Evolutionary conservation across 2,888 invertebrate genomes (phyloP), one percentile per base, ranked within the genome.

Genomic region (Mantis religiosa): DNA sequence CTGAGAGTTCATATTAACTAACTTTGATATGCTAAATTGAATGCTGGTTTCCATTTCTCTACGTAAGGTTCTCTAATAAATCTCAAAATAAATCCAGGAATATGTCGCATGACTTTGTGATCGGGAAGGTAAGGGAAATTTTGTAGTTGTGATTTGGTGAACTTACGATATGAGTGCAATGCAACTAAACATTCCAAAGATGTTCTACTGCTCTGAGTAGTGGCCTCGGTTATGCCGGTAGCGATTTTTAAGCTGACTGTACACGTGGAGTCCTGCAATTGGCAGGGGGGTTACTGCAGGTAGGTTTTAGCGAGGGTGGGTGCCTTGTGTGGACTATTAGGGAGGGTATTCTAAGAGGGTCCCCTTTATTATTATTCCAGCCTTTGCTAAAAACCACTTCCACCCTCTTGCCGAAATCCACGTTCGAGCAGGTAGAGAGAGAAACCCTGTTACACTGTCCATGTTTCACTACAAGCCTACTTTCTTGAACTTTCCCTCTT

Each of bases 321-420:
- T 84, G 84, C 30, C 34, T 84, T 84, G 84, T 84, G 34, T 84
- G 34, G 84, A 30, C 84, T 84, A 84, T 84, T 84, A 84, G 85
- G 47, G 34, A 47, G 85, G n/a, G 47, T 27, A 28, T 85, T 41
- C n/a, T 25, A 54, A 41, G 20, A 41, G 85, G 47, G 85, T 54
- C 12, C 27, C n/a, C 28, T 41, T 54, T 54, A 54, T 85, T 85
- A 54, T 54, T 54, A 85, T 85, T 85, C 54, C 85, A 85, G 54
- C 54, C 85, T 85, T 30, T 34, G 41, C 41, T 27, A 41, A 85
- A 85, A 85, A 85, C 41, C 85, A 85, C 47, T 85, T 27, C 85
- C 85, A 85, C 54, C 85, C 54, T 20, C 54, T 71, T 20, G 54
- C 54, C 54, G 54, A 71, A 71, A 71, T 15, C 54, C 20, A 71